Evolutionary conservation across 2,113 vertebrate species (phyloP), one percentile per base, ranked within the genome.

Genomic region (Arothron firmamentum): DNA sequence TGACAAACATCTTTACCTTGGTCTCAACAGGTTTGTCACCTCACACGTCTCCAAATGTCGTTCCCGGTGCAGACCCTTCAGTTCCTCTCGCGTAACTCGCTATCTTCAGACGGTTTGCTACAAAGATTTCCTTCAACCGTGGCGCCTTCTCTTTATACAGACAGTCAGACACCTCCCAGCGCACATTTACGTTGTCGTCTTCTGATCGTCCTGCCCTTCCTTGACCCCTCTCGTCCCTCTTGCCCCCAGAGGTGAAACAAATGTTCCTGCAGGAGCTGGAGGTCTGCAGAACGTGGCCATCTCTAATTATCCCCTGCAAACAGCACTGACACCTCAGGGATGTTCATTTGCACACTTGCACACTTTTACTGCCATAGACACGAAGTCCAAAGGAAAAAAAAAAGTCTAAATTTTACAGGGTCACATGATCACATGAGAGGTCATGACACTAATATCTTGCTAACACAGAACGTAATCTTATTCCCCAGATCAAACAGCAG

Each of bases 261-360:
- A 21, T 18, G 13, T 23, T 56, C 59, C 28, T 56, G 47, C 62
- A 43, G 59, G 63, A 52, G 10, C 45, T 13, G 46, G 43, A 72
- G 49, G 38, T 65, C 65, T 59, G 60, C 46, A 73, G 14, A 41
- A 75, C 64, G 56, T 13, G 56, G 67, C 52, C 63, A 55, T 16
- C 75, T 83, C 77, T 82, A 87, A 90, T 90, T 89, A 89, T 82
- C 80, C 65, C 67, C 75, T 84, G 66, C 82, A 90, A 89, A 92
- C 82, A 88, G 56, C 17, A 9, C 19, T 57, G 70, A 79, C 17
- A 51, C 38, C 56, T 42, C 43, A 6, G 41, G 16, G 52, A 38
- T 25, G 14, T 6, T 41, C 58, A 53, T 65, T 56, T 25, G 13
- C 48, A 45, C 56, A 17, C 52, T 28, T 28, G 4, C 16, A 5